These are phyloP conservation scores for Cettia cetti DNA, from an alignment of 2,113 vertebrate genomes.

Conservation along the genomic window DNA sequence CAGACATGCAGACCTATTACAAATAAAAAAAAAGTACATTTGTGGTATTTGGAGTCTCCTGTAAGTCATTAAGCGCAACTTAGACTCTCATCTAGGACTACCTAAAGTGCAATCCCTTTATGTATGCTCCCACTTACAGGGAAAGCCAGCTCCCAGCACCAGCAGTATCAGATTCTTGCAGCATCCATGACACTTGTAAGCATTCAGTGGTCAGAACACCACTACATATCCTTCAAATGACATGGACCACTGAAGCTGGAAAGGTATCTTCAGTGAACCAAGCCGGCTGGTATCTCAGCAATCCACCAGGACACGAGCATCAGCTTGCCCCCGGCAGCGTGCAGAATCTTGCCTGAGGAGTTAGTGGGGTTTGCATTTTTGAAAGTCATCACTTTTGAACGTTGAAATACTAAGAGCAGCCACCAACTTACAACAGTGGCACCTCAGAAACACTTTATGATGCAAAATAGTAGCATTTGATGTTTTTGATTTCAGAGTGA, in stretches of 20 bases:
- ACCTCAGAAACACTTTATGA: not conserved
- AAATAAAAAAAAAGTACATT: not conserved
- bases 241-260: conserved; percentile 76
- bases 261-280: conserved; percentile 66
- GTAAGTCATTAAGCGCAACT: not conserved
- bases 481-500: not conserved
- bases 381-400: conserved; percentile 49
- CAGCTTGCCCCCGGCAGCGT: not conserved
- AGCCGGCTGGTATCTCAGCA: conserved; percentile 67
- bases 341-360: conserved; percentile 15
- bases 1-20: not conserved
- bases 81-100: not conserved
- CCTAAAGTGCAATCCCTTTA: not conserved
- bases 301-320: conserved; percentile 61
- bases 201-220: conserved; percentile 75
- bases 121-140: not conserved
- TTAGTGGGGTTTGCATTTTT: conserved; percentile 33
- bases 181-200: conserved; percentile 78
- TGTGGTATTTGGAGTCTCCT: not conserved
- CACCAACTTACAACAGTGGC: not conserved
- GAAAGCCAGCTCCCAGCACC: conserved; percentile 28
- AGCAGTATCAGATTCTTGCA: conserved; percentile 71
- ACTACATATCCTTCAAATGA: conserved; percentile 79
- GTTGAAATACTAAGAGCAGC: conserved; percentile 6
- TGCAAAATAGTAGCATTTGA: not conserved